Conservation (phyloP, 2,797 vertebrate genomes). For the Brotula barbata region DNA sequence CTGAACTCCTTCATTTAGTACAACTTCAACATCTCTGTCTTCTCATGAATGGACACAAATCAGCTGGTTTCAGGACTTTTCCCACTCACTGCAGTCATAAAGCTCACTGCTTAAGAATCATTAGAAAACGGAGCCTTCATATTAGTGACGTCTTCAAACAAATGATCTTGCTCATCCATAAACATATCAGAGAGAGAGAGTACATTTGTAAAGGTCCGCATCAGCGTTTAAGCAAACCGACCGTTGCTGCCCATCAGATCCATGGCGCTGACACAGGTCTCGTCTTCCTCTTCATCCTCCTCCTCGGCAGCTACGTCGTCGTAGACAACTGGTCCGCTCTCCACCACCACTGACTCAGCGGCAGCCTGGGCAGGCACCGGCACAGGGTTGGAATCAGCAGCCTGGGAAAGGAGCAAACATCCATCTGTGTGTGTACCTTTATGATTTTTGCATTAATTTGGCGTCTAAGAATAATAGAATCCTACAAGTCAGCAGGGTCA, state of each 20-base stretch:
- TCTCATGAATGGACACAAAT: no score
- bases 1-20: no score
- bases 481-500: constrained; percentile 9
- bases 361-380: constrained; percentile 17
- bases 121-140: no score
- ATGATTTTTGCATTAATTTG: constrained; percentile 11
- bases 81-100: no score
- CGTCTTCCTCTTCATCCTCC: constrained; percentile 92
- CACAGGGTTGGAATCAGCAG: constrained; percentile 19
- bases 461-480: constrained; percentile 3
- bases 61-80: no score
- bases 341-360: constrained; percentile 79
- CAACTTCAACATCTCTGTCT: no score
- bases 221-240: no score
- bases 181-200: no score
- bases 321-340: constrained; percentile 90
- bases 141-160: no score
- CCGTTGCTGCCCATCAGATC: constrained; percentile 87
- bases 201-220: no score
- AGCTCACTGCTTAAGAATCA: no score
- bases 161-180: no score
- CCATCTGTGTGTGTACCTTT: background rate
- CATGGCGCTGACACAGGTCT: constrained; percentile 91
- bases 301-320: constrained; percentile 82
- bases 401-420: constrained; percentile 46